These are phyloP conservation scores for Chaetophractus vellerosus DNA, from an alignment of 2,797 vertebrate genomes.

Conservation along the genomic window DNA sequence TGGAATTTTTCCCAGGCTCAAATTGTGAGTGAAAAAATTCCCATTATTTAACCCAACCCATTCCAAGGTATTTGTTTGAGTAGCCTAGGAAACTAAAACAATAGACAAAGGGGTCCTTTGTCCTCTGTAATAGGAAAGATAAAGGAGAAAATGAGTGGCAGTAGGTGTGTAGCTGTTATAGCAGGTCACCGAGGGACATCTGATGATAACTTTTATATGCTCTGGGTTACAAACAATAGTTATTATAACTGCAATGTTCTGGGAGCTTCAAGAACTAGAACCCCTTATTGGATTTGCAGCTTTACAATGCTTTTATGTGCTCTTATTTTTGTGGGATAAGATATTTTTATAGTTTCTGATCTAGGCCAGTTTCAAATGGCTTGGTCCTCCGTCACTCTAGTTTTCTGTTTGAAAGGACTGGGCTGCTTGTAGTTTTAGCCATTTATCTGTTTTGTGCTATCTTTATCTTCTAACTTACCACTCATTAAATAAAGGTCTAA, in stretches of 20 bases:
- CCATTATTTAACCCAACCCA: too few species aligned
- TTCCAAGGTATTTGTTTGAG: too few species aligned
- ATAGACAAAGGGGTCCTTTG: not conserved
- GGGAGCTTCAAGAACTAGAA: not conserved
- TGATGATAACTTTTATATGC: not conserved
- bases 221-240: not conserved
- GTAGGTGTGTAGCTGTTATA: not conserved
- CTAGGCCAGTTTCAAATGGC: too few species aligned
- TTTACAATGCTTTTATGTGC: not conserved
- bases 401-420: not conserved
- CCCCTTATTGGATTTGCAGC: not conserved
- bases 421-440: not conserved
- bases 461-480: not conserved
- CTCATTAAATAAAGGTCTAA: not conserved
- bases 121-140: not conserved
- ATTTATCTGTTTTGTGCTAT: not conserved
- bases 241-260: too few species aligned
- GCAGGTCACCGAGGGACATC: rapidly evolving
- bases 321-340: not conserved
- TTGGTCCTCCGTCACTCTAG: not conserved
- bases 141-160: not conserved
- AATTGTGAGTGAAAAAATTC: too few species aligned
- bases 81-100: too few species aligned
- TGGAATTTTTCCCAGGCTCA: too few species aligned
- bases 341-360: not conserved